Conservation (phyloP, 2,797 vertebrate genomes). For the Huso huso region DNA sequence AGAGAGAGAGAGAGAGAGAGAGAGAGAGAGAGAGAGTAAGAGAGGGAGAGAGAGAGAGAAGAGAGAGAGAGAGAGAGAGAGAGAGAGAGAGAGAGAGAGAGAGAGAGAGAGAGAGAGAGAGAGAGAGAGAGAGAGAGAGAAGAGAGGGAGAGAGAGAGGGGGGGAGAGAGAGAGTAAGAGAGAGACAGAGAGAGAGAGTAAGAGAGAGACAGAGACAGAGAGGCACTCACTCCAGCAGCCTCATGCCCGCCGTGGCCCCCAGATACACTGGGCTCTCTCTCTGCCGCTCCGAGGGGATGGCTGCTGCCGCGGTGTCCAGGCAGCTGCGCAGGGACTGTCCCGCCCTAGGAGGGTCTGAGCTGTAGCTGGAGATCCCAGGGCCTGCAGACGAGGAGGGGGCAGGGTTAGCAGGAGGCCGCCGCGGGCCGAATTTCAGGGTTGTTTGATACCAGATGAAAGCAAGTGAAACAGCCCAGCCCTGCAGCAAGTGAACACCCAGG, state of each 20-base stretch:
- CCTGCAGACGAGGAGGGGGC: constrained; percentile 43
- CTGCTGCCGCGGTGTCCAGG: constrained; percentile 54
- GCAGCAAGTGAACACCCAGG: too few relatives aligned
- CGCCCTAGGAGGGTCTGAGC: constrained; percentile 41
- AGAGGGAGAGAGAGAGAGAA: too few relatives aligned
- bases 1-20: too few relatives aligned
- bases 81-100: too few relatives aligned
- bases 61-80: too few relatives aligned
- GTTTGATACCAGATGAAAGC: not conserved
- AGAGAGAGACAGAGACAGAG: too few relatives aligned
- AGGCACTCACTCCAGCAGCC: constrained; percentile 56
- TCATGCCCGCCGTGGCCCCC: constrained; percentile 81
- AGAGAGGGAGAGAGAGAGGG: not conserved
- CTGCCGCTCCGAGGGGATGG: constrained; percentile 58
- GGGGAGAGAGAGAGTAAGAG: not conserved
- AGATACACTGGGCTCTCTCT: constrained; percentile 62
- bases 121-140: too few relatives aligned
- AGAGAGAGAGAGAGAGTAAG: too few relatives aligned
- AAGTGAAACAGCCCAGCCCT: not conserved
- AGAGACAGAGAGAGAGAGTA: too few relatives aligned
- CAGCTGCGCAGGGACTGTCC: constrained; percentile 60
- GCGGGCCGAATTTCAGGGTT: not conserved
- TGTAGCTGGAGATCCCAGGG: constrained; percentile 71
- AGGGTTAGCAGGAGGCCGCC: not conserved
- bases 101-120: too few relatives aligned